Base-by-base conservation (phyloP, 1,140 invertebrate species). In the Zaprionus inermis region DNA sequence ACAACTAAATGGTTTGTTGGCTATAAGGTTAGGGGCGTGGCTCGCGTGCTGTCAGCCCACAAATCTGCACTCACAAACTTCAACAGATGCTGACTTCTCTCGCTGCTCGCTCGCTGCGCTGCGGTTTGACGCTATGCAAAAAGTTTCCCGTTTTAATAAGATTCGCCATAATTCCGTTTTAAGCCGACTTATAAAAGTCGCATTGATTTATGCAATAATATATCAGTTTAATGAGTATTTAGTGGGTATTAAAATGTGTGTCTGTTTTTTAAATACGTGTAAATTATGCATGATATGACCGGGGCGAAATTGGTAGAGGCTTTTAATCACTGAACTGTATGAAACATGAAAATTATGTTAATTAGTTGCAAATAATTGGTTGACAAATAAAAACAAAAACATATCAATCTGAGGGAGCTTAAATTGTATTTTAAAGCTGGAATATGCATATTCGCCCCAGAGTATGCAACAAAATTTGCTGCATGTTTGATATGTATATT, bases 41-140 rank as follows among this genome's bases (percentile, higher is more conserved):
- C 58, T 36, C 22, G 69, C 52, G 12, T 69, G 58, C 72, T 56
- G 24, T 12, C 52, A 44, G 36, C 46, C 51, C 51, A 70, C 36
- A 60, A 68, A 46, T 68, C 49, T 56, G 30, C 55, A 34, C 61
- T 63, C 79, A 74, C 73, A 60, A 60, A 78, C 41, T 51, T 63
- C 60, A 67, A 73, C 83, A 83, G 83, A 72, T 88, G 83, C 72
- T 80, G 79, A 88, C 78, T 77, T 65, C 67, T 69, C 1, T 5
- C 3, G 24, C 24, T 28, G 24, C 5, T n/a, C n/a, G n/a, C 72
- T 52, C 56, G 34, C 57, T 69, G 58, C 41, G 20, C 59, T 38
- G 61, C 41, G 61, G 32, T 51, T 49, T 20, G 20, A 11, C 18
- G 20, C 5, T 49, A 12, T 24, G 7, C 5, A 30, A 49, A 22